These are phyloP conservation scores for Meleagris gallopavo DNA, from an alignment of 2,113 vertebrate genomes.

Conservation along the genomic window DNA sequence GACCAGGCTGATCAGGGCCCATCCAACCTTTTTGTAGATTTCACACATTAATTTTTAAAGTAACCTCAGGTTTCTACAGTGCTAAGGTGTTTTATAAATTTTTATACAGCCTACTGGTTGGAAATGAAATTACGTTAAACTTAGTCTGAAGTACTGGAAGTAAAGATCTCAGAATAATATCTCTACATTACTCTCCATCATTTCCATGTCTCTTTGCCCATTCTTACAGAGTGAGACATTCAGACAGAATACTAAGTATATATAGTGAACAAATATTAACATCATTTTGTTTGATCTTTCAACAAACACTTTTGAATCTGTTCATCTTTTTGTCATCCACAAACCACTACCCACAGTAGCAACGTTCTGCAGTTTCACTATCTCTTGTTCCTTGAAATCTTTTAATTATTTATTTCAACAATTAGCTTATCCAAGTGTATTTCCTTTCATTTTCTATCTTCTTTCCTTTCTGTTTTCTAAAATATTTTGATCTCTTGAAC, in stretches of 20 bases:
- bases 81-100: not conserved
- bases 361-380: not conserved
- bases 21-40: not conserved
- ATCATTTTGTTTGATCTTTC: not conserved
- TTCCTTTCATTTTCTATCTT: not conserved
- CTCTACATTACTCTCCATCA: not conserved
- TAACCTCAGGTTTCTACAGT: not conserved
- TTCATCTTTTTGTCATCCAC: not conserved
- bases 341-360: not conserved
- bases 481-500: not conserved
- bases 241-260: not conserved
- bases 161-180: not conserved
- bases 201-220: not conserved
- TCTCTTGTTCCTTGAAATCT: not conserved
- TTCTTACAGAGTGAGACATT: not conserved
- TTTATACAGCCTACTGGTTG: not conserved
- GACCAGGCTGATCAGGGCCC: not conserved
- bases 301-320: not conserved
- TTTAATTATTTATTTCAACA: not conserved
- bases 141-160: not conserved
- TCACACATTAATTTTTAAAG: not conserved
- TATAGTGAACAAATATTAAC: not conserved
- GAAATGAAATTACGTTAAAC: not conserved
- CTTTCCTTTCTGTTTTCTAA: not conserved
- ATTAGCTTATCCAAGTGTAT: not conserved